Conservation (phyloP, 2,113 vertebrate genomes). For the Periophthalmodon schlosseri region DNA sequence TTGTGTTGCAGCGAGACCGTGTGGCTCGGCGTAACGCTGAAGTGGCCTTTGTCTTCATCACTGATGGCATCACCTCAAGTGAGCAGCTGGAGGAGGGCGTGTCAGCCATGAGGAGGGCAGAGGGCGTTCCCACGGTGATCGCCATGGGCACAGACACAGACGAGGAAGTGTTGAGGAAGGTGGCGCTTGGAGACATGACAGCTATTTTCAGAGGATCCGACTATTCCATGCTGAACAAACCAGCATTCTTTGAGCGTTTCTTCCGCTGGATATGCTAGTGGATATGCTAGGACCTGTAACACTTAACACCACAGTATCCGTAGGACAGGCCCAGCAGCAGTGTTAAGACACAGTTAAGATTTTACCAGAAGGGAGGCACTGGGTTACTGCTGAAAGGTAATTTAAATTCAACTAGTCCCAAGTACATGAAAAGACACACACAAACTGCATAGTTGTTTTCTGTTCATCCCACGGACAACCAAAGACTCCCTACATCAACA, state of each 20-base stretch:
- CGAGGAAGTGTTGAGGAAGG: slow-evolving; percentile 83
- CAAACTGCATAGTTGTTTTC: slow-evolving; percentile 22
- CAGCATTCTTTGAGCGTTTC: slow-evolving; percentile 91
- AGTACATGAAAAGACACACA: slow-evolving; percentile 7
- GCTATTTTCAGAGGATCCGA: slow-evolving; percentile 89
- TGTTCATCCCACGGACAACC: slow-evolving; percentile 45
- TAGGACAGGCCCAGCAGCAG: slow-evolving; percentile 42
- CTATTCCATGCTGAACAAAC: slow-evolving; percentile 82
- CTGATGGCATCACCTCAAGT: slow-evolving; percentile 85
- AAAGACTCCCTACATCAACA: slow-evolving; percentile 25
- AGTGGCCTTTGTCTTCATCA: slow-evolving; percentile 93
- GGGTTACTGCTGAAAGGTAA: slow-evolving; percentile 30
- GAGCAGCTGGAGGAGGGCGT: slow-evolving; percentile 88
- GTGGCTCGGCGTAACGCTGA: slow-evolving; percentile 83
- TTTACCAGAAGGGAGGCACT: slow-evolving; percentile 42
- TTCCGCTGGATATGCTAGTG: slow-evolving; percentile 84
- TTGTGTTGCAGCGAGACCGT: slow-evolving; percentile 27
- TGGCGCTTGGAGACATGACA: slow-evolving; percentile 86
- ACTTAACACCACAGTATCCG: slow-evolving; percentile 36
- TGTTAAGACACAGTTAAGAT: slow-evolving; percentile 32
- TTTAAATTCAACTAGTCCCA: slow-evolving; percentile 8
- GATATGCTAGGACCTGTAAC: slow-evolving; percentile 34
- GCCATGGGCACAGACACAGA: slow-evolving; percentile 88
- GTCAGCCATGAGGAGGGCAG: slow-evolving; percentile 87
- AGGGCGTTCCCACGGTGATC: slow-evolving; percentile 87